A percentile compares a stretch with the other conserved stretches of the same genome.
These are phyloP conservation scores for Jordanella pulchra DNA, from an alignment of 2,797 vertebrate species.

Conservation along the genomic window DNA sequence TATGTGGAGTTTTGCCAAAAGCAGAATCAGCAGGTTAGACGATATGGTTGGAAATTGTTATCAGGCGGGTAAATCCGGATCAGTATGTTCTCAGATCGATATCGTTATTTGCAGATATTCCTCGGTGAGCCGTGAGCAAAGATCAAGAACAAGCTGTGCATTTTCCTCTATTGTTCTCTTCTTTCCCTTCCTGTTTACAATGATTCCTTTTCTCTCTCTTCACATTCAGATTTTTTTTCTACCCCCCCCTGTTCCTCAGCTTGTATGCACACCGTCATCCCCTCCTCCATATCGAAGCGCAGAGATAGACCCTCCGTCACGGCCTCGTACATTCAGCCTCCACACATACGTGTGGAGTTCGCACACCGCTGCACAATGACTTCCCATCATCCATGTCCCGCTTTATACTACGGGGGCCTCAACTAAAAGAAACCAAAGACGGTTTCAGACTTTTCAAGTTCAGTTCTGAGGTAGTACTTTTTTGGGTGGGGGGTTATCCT, in stretches of 20 bases:
- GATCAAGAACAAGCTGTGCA: constrained; percentile 61
- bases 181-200: constrained; percentile 43
- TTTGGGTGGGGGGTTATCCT: constrained; percentile 9
- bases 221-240: constrained; percentile 43
- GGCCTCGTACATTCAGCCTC: constrained; percentile 46
- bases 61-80: background rate
- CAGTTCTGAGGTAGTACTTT: background rate
- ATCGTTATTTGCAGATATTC: background rate
- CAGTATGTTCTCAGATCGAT: background rate
- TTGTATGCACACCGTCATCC: constrained; percentile 41
- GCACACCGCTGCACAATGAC: constrained; percentile 53
- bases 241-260: constrained; percentile 31
- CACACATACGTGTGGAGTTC: constrained; percentile 56
- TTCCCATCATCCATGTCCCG: constrained; percentile 40
- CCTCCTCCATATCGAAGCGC: constrained; percentile 61
- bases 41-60: background rate
- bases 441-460: background rate
- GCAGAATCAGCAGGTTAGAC: background rate
- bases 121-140: constrained; percentile 13
- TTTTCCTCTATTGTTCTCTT: constrained; percentile 38
- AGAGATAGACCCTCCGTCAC: constrained; percentile 40
- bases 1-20: background rate
- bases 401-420: constrained; percentile 35
- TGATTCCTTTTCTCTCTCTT: constrained; percentile 54
- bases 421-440: constrained; percentile 6